Percentiles rank a stretch among this genome's conserved stretches.
Conservation (phyloP, 2,888 invertebrate species). For the Machimus atricapillus region DNA sequence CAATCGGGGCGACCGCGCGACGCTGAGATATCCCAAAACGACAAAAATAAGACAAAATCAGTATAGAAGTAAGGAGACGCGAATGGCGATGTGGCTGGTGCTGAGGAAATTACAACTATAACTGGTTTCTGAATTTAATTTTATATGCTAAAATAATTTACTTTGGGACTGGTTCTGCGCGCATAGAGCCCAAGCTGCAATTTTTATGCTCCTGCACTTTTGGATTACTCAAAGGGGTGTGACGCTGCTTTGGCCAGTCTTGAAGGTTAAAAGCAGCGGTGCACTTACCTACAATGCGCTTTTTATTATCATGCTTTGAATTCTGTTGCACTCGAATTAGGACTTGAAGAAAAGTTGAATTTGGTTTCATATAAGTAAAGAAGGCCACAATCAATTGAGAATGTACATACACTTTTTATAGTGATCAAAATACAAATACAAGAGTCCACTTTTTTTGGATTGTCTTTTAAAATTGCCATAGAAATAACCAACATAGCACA, state of each 20-base stretch:
- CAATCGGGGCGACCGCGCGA: neutral
- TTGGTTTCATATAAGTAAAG: neutral
- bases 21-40: neutral
- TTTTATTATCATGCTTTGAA: neutral
- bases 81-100: neutral
- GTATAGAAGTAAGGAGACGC: neutral
- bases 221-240: neutral
- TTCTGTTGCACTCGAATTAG: neutral
- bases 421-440: too few relatives aligned
- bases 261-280: neutral
- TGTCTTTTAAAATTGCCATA: too few relatives aligned
- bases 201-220: neutral
- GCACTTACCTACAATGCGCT: neutral
- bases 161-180: conserved; percentile 7
- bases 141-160: conserved; percentile 30
- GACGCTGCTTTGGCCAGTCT: neutral
- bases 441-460: too few relatives aligned
- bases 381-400: too few relatives aligned
- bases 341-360: neutral
- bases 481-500: too few relatives aligned
- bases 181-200: neutral
- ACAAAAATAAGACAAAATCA: conserved; percentile 10
- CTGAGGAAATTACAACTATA: conserved; percentile 27
- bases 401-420: too few relatives aligned
- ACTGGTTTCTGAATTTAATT: conserved; percentile 29